phyloP scores from a whole-genome alignment of 2,888 invertebrate species.

The Eilema griseolum region DNA sequence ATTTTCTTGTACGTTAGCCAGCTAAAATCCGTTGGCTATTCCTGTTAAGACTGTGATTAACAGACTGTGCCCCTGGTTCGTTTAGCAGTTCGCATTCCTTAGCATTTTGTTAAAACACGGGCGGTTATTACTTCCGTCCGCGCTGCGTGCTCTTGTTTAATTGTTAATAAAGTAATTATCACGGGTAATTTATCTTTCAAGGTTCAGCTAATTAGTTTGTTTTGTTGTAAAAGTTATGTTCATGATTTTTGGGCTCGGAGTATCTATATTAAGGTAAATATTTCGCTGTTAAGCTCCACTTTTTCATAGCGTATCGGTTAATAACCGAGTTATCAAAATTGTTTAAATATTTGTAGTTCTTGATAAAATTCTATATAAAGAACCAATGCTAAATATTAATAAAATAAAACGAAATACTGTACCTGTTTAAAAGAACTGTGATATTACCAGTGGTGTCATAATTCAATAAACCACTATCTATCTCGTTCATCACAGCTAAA shows the following conservation, averaged over 20 bases:
- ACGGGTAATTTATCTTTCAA: constrained; percentile 27
- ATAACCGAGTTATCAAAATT: not conserved
- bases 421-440: too few species aligned
- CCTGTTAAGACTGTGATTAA: not conserved
- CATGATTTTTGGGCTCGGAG: not conserved
- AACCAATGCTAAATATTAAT: not conserved
- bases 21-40: not conserved
- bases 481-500: too few species aligned
- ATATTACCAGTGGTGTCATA: too few species aligned
- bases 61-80: constrained; percentile 16
- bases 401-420: too few species aligned
- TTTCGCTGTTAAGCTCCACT: not conserved
- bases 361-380: not conserved
- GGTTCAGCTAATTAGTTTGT: not conserved
- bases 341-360: not conserved
- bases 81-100: constrained; percentile 31
- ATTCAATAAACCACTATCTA: too few species aligned
- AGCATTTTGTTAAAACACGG: constrained; percentile 40
- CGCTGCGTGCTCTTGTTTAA: constrained; percentile 33
- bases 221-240: not conserved
- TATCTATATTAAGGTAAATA: not conserved
- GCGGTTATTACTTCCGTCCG: constrained; percentile 37
- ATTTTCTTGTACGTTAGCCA: not conserved
- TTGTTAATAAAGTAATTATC: constrained; percentile 26
- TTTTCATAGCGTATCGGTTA: not conserved